Percentiles rank a stretch among this genome's conserved stretches.
These are phyloP conservation scores for Zaprionus taronus DNA, from an alignment of 1,140 invertebrate genomes.

Conservation along the genomic window DNA sequence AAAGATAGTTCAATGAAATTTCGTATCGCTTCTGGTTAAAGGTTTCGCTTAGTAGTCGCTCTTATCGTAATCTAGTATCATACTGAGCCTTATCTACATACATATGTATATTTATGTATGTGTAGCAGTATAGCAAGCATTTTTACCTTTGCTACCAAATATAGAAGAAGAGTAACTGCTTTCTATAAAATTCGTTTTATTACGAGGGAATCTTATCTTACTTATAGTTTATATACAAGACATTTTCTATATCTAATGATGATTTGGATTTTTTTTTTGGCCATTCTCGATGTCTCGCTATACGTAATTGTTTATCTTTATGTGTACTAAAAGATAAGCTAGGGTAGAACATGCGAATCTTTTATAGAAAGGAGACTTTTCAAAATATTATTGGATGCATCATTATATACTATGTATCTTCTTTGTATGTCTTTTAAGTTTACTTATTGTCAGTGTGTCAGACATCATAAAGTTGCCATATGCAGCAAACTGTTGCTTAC, in stretches of 20 bases:
- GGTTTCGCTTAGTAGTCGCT: conserved; percentile 6
- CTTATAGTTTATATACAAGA: neutral
- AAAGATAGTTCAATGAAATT: conserved; percentile 8
- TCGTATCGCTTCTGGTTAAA: neutral
- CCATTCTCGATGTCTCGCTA: neutral
- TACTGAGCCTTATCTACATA: conserved; percentile 23
- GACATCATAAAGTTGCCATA: too few relatives aligned
- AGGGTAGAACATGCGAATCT: too few relatives aligned
- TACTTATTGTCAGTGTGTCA: too few relatives aligned
- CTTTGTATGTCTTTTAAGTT: too few relatives aligned
- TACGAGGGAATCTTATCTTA: conserved; percentile 23
- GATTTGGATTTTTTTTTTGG: conserved; percentile 8
- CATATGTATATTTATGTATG: too few relatives aligned
- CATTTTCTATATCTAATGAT: conserved; percentile 17
- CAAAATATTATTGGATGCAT: too few relatives aligned
- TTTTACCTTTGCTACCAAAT: neutral
- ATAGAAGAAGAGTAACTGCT: neutral
- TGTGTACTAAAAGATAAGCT: too few relatives aligned
- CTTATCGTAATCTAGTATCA: conserved; percentile 22
- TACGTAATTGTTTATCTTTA: too few relatives aligned
- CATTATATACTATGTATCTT: too few relatives aligned
- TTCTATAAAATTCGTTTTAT: neutral
- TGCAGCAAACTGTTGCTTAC: too few relatives aligned
- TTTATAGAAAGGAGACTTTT: too few relatives aligned
- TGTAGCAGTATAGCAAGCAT: neutral